Percentiles rank a stretch among this genome's conserved stretches.
phyloP scores from a whole-genome alignment of 2,888 invertebrate genomes.

The Rhorus exstirpatorius region DNA sequence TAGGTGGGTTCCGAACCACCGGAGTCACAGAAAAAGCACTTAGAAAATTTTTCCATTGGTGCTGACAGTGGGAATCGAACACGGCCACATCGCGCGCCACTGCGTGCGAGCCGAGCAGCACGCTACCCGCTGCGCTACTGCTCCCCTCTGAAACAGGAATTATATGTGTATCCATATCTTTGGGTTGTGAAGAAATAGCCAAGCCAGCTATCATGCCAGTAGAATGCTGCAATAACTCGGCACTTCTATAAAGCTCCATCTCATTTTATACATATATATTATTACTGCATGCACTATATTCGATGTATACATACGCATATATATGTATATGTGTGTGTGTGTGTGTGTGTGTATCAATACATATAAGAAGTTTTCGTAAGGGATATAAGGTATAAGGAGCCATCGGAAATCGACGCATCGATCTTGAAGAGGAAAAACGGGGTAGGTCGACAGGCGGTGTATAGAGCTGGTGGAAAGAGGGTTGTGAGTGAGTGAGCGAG shows the following conservation, averaged over 20 bases:
- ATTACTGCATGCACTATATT: neutral
- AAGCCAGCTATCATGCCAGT: slow-evolving; percentile 24
- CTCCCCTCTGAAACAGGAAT: too few species aligned
- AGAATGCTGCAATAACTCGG: slow-evolving; percentile 56
- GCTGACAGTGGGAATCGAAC: too few species aligned
- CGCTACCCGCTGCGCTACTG: too few species aligned
- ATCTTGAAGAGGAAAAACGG: slow-evolving; percentile 75
- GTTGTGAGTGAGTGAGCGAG: slow-evolving; percentile 27
- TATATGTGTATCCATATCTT: slow-evolving; percentile 10
- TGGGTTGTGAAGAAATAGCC: slow-evolving; percentile 23
- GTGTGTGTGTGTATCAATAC: neutral
- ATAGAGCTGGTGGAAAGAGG: slow-evolving; percentile 37
- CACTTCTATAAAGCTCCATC: slow-evolving; percentile 56
- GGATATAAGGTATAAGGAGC: slow-evolving; percentile 57
- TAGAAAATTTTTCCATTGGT: too few species aligned
- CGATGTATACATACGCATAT: neutral
- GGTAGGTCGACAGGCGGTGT: slow-evolving; percentile 56
- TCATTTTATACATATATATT: slow-evolving; percentile 20
- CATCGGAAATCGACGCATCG: slow-evolving; percentile 82
- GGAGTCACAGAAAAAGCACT: too few species aligned
- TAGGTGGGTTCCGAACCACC: too few species aligned
- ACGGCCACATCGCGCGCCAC: too few species aligned
- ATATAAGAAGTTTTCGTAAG: slow-evolving; percentile 43
- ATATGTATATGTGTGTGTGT: too few species aligned
- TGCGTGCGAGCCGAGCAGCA: too few species aligned